Evolutionary conservation across 2,888 invertebrate genomes (phyloP), one percentile per base, ranked within the genome.

Genomic region (Cryptocheilus praepositus): DNA sequence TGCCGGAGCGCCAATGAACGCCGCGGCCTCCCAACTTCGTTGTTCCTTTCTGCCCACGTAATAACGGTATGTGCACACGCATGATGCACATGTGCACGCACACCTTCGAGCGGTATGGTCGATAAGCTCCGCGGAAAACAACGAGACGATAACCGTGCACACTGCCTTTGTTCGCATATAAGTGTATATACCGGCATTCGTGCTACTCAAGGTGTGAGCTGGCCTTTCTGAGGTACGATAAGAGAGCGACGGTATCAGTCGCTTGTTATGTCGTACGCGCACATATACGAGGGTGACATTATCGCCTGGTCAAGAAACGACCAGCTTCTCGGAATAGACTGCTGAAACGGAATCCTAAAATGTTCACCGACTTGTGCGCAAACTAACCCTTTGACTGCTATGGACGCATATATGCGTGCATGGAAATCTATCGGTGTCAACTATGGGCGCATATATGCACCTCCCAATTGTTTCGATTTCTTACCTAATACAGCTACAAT

Each of bases 181-280:
- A 53, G 44, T 57, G 64, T 52, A 46, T 51, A 21, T 44, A n/a
- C 52, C 57, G 51, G 51, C 49, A 8, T 55, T 57, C 19, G 69
- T 21, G 61, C 58, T 60, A 61, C 43, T 18, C 69, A 52, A 62
- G 36, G 36, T 59, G 68, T 53, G 54, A 67, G 60, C 62, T 73
- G 60, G 61, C 62, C 61, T 67, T 64, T 64, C 70, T 69, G 64
- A 58, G 44, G 52, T 61, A 67, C 74, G 80, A 80, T 80, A 81
- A 77, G 74, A 74, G 69, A 71, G 71, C 67, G 55, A 62, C 64
- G 78, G 71, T 77, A 74, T 61, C 76, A 49, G n/a, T 13, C 8
- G 25, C 25, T 53, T 2, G n/a, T 11, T 53, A 8, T 21, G 18
- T 55, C 36, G 28, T n/a, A 19, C 36, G 18, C 18, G 55, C 43